These are phyloP conservation scores for Eciton burchellii DNA, from an alignment of 1,140 invertebrate species.

Conservation along the genomic window DNA sequence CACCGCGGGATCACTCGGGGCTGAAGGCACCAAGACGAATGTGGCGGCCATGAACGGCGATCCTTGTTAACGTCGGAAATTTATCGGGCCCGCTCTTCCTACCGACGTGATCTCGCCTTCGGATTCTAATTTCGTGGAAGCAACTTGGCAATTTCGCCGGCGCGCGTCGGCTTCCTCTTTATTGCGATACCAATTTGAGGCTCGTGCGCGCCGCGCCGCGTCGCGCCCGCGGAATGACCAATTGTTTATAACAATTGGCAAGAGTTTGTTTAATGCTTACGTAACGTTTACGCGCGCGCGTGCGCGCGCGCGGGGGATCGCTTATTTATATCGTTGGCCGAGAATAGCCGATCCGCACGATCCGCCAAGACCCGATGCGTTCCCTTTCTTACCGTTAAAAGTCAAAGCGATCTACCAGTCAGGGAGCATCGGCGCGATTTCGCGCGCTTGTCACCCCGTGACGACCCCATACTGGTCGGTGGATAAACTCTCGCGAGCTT, in stretches of 20 bases:
- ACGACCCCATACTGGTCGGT: neutral
- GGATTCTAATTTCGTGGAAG: constrained; percentile 72
- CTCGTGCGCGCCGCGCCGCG: constrained; percentile 30
- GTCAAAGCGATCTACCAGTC: constrained; percentile 45
- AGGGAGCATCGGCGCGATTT: neutral
- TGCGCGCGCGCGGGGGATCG: constrained; percentile 37
- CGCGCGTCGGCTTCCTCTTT: constrained; percentile 55
- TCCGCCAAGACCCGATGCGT: constrained; percentile 73
- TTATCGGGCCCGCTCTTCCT: constrained; percentile 21
- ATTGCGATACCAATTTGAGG: constrained; percentile 70
- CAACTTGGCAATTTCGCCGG: constrained; percentile 68
- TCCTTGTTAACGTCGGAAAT: constrained; percentile 47
- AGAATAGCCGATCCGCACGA: constrained; percentile 76
- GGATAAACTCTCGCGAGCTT: neutral
- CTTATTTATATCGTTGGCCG: constrained; percentile 77
- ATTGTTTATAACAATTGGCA: constrained; percentile 84
- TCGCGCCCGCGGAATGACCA: constrained; percentile 38
- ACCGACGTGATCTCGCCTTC: neutral
- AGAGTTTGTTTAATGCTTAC: constrained; percentile 79
- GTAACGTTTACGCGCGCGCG: too few species aligned
- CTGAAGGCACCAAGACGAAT: neutral
- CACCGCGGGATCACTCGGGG: neutral
- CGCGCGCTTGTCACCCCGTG: neutral
- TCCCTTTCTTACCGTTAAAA: constrained; percentile 65
- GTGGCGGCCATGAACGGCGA: neutral